These are phyloP conservation scores for Capitulum mitella DNA, from an alignment of 2,888 invertebrate genomes.

Conservation along the genomic window DNA sequence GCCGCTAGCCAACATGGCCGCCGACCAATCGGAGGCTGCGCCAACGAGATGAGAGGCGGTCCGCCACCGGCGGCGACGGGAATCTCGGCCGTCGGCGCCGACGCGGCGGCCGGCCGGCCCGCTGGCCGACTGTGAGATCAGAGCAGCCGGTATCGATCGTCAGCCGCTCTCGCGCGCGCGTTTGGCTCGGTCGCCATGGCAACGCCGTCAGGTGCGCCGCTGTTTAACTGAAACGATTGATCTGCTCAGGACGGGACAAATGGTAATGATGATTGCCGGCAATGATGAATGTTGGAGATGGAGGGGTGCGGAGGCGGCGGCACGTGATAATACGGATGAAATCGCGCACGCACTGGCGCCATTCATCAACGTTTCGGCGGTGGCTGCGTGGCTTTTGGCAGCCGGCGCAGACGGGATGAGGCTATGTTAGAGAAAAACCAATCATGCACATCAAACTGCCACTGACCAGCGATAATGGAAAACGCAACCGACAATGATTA, in stretches of 20 bases:
- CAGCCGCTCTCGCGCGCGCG: not conserved
- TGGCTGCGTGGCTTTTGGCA: not conserved
- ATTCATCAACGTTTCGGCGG: not conserved
- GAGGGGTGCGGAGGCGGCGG: not conserved
- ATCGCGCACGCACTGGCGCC: not conserved
- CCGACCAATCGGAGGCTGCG: not conserved
- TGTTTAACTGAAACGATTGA: not conserved
- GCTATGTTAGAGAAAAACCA: too few relatives aligned
- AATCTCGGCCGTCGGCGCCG: not conserved
- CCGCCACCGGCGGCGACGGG: not conserved
- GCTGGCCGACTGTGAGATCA: not conserved
- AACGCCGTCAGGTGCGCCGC: constrained; percentile 1
- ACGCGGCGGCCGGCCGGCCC: not conserved
- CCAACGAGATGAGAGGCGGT: not conserved
- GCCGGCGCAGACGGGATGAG: not conserved
- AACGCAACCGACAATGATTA: too few relatives aligned
- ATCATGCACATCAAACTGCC: too few relatives aligned
- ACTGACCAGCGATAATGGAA: too few relatives aligned
- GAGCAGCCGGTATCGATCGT: not conserved
- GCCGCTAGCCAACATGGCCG: not conserved
- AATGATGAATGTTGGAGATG: constrained; percentile 7
- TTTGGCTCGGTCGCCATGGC: constrained; percentile 7
- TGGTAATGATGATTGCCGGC: constrained; percentile 16
- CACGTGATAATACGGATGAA: constrained; percentile 7
- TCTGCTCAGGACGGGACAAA: not conserved